Base-by-base conservation (phyloP, 1,140 invertebrate species). In the Tyrophagus putrescentiae region DNA sequence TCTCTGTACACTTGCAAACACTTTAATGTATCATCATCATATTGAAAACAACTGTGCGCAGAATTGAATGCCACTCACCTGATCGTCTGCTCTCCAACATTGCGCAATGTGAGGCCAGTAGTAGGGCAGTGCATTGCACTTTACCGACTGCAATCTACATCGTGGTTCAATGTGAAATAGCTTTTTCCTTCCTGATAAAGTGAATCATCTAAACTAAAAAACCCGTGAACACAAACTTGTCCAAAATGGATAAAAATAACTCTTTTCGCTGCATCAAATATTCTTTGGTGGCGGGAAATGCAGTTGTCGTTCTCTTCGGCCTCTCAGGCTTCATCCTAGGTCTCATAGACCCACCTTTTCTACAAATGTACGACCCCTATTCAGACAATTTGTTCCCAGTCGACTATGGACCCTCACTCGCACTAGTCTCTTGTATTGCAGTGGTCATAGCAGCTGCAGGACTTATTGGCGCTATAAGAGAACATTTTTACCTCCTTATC, bases 241-340 rank as follows among this genome's bases (percentile, higher is more conserved):
- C 23, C 13, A 57, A 41, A 7, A 59, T 59, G 57, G 57, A 59
- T 34, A 59, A 42, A 45, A 59, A 16, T 13, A 59, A 32, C 36
- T 59, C 57, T 9, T 59, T 44, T 4, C 9, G 21, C 16, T 59
- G 57, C 50, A 9, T 59, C 3, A 59, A 59, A 45, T 59, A 23
- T 29, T 42, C 57, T 11, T 59, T 59, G 29, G 29, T 59, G 2
- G 39, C 21, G 6, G 39, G 36, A 1, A 59, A 59, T 44, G 29
- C 39, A 3, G 39, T 28, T 13, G 57, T 41, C 3, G 50, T 59
- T 3, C 41, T 16, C n/a, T n/a, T 59, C 18, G 57, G 57, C 3
- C 21, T 59, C 2, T 4, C 25, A 16, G 57, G 57, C n/a, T 59
- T 59, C 27, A 42, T 59, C 1, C 29, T 28, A 7, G 57, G 57